Conservation (phyloP, 1,140 invertebrate species). For the Streblospio benedicti region DNA sequence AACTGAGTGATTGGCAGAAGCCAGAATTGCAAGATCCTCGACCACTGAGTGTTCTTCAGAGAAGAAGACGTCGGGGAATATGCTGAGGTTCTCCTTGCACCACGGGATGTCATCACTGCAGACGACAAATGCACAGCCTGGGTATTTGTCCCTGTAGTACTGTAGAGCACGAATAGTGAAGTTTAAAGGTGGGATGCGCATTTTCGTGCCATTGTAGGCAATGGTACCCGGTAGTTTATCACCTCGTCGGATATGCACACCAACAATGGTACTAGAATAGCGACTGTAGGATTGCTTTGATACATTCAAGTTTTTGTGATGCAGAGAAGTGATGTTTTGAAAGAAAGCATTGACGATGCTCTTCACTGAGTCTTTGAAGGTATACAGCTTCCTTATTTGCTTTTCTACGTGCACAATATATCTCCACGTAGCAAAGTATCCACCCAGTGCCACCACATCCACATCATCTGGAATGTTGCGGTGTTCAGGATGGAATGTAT, state of each 20-base stretch:
- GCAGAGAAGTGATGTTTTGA: too few species aligned
- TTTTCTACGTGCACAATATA: slow-evolving; percentile 4
- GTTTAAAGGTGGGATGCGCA: too few species aligned
- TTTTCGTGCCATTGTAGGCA: background rate
- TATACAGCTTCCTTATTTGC: slow-evolving; percentile 1
- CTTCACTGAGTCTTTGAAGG: too few species aligned
- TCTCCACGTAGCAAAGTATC: slow-evolving; percentile 9
- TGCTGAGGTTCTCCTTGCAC: slow-evolving; percentile 1
- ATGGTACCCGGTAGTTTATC: slow-evolving; percentile 9
- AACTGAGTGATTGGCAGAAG: slow-evolving; percentile 58
- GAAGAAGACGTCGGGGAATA: background rate
- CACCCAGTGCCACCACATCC: too few species aligned
- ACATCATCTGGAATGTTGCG: too few species aligned
- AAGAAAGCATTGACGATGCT: too few species aligned
- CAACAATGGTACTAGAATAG: slow-evolving; percentile 10
- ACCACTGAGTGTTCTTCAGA: background rate
- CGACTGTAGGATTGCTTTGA: too few species aligned
- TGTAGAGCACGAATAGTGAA: slow-evolving; percentile 3
- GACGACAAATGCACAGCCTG: slow-evolving; percentile 10
- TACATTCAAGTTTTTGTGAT: too few species aligned
- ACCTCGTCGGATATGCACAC: slow-evolving; percentile 15
- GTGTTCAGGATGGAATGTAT: too few species aligned
- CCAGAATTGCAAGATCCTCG: slow-evolving; percentile 54
- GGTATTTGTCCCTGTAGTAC: slow-evolving; percentile 2
- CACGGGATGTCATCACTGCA: slow-evolving; percentile 13